Percentiles rank a stretch among this genome's conserved stretches.
Evolutionary conservation across 2,888 invertebrate genomes (phyloP).

Genomic region (Rapana venosa): DNA sequence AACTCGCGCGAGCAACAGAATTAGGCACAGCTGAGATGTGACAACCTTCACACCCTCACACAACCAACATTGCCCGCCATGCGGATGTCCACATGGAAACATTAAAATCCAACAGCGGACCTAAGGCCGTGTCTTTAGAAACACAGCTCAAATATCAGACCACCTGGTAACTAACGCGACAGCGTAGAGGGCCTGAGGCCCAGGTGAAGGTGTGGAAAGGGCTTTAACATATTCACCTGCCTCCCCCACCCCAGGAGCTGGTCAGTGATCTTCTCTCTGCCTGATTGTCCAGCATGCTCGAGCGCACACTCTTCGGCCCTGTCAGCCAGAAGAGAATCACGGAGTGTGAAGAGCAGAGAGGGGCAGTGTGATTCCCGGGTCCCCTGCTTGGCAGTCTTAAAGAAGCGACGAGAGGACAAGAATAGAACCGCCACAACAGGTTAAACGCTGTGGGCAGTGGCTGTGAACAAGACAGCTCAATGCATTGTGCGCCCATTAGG

Average conservation of each 20-base stretch:
- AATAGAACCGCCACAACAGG: conserved; percentile 28
- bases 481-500: conserved; percentile 32
- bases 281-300: conserved; percentile 13
- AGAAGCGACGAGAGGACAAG: neutral
- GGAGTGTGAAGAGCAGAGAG: neutral
- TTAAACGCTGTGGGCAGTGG: conserved; percentile 17
- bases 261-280: conserved; percentile 35
- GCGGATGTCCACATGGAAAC: neutral
- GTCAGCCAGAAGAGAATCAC: neutral
- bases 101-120: neutral
- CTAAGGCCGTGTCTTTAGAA: neutral
- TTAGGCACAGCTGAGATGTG: conserved; percentile 9
- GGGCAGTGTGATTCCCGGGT: neutral
- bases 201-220: conserved; percentile 27
- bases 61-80: neutral
- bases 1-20: neutral
- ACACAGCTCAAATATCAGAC: neutral
- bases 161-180: neutral
- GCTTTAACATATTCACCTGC: conserved; percentile 39
- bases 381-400: neutral
- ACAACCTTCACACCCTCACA: conserved; percentile 2
- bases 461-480: conserved; percentile 38
- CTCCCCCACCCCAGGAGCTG: conserved; percentile 19
- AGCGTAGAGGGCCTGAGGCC: neutral
- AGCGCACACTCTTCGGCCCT: neutral